These are phyloP conservation scores for Pteronura brasiliensis DNA, from an alignment of 2,113 vertebrate genomes.

Conservation along the genomic window DNA sequence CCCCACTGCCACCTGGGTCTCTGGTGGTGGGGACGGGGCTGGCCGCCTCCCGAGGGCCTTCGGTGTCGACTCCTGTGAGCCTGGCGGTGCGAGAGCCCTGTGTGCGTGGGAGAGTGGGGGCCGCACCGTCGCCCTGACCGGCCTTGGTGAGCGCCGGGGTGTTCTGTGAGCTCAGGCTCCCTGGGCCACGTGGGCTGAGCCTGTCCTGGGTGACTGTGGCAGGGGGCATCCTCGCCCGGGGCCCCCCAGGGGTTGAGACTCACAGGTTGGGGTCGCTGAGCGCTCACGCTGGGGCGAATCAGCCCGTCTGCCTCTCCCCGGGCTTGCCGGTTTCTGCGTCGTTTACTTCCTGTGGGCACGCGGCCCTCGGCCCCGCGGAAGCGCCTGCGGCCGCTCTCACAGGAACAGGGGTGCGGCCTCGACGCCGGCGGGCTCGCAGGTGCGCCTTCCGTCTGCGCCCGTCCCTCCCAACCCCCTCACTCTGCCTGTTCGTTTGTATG, in stretches of 20 bases:
- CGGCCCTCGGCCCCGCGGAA: background rate
- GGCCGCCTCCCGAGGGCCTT: background rate
- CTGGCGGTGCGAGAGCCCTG: fast-evolving
- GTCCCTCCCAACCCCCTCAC: background rate
- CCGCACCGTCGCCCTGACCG: no score
- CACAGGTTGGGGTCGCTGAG: background rate
- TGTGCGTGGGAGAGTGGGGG: background rate
- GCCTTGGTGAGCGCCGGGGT: background rate
- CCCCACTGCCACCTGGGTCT: background rate
- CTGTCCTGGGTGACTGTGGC: no score
- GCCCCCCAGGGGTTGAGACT: background rate
- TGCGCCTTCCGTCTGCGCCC: background rate
- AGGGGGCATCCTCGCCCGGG: background rate
- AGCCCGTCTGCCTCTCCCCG: background rate
- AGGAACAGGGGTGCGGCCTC: background rate
- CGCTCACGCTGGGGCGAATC: background rate
- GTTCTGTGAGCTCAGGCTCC: no score
- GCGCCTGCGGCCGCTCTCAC: no score
- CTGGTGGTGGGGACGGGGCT: no score
- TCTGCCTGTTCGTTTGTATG: background rate
- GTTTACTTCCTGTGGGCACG: background rate
- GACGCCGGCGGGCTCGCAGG: fast-evolving
- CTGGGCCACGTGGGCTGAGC: background rate
- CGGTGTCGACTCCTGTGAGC: background rate
- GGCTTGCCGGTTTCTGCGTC: background rate